Evolutionary conservation across 2,113 vertebrate genomes (phyloP).

Genomic region (Nothocercus julius): DNA sequence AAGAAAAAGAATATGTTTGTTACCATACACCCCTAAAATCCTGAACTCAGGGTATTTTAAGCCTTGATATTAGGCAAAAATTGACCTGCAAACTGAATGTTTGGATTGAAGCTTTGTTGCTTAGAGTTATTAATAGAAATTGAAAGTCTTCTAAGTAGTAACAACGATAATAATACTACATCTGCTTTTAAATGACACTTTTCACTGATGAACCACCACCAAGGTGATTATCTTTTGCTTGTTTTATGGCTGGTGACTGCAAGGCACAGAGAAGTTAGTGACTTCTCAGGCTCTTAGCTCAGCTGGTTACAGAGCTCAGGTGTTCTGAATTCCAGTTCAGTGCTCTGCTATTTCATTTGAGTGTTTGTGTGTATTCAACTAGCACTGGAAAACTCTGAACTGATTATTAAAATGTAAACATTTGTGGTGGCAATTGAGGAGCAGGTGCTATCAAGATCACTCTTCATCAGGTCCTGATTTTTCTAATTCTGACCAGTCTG

Average conservation of each 20-base stretch:
- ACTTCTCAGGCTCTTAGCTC: neutral
- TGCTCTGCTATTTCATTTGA: neutral
- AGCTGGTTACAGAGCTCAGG: neutral
- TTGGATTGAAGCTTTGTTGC: neutral
- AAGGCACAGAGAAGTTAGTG: neutral
- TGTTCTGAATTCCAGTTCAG: neutral
- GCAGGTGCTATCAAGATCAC: no score
- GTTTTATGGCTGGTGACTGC: neutral
- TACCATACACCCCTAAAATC: neutral
- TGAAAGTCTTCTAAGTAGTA: neutral
- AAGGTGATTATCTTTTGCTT: neutral
- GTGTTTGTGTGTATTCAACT: neutral
- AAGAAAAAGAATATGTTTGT: neutral
- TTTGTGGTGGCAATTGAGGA: neutral
- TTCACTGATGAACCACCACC: neutral
- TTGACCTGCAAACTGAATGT: neutral
- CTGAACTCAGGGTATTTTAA: neutral
- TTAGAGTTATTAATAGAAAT: neutral
- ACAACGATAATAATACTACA: neutral
- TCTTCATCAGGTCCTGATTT: no score
- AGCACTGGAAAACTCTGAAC: neutral
- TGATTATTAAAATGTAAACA: neutral
- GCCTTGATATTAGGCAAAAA: neutral
- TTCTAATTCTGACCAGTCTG: no score
- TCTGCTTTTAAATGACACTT: neutral